Percentiles rank a stretch among this genome's conserved stretches.
Evolutionary conservation across 2,113 vertebrate genomes (phyloP).

Genomic region (Amazona vittata): DNA sequence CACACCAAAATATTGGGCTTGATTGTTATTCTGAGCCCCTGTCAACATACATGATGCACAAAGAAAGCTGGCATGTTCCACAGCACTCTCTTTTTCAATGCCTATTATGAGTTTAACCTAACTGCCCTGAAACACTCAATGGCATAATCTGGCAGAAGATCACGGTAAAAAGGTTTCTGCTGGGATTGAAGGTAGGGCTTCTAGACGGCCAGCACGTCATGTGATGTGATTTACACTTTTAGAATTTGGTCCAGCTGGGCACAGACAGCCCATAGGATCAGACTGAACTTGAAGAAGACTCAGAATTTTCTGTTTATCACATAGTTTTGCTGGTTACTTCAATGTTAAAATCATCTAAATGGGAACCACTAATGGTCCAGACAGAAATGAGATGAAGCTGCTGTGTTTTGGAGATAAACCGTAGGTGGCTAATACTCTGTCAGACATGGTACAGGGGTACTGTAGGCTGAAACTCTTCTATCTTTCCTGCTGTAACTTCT

Average conservation of each 20-base stretch:
- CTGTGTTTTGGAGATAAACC: background rate
- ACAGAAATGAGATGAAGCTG: background rate
- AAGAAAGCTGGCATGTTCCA: background rate
- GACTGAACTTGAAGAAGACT: background rate
- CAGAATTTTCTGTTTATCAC: background rate
- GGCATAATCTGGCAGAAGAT: background rate
- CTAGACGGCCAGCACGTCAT: background rate
- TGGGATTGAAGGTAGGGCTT: background rate
- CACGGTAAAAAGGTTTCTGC: background rate
- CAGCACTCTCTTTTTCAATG: background rate
- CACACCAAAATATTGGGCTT: background rate
- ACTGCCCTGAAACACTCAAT: background rate
- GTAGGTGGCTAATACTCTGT: background rate
- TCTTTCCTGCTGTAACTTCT: background rate
- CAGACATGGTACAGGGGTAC: background rate
- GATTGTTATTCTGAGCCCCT: background rate
- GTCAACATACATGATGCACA: background rate
- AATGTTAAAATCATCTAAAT: background rate
- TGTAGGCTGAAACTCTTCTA: background rate
- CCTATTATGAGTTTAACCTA: background rate
- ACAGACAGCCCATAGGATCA: background rate
- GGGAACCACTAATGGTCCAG: background rate
- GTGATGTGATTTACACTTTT: background rate
- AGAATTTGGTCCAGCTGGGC: background rate
- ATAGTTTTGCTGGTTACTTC: background rate